Evolutionary conservation across 2,113 vertebrate species (phyloP), one percentile per base, ranked within the genome.

Genomic region (Girardinichthys multiradiatus): DNA sequence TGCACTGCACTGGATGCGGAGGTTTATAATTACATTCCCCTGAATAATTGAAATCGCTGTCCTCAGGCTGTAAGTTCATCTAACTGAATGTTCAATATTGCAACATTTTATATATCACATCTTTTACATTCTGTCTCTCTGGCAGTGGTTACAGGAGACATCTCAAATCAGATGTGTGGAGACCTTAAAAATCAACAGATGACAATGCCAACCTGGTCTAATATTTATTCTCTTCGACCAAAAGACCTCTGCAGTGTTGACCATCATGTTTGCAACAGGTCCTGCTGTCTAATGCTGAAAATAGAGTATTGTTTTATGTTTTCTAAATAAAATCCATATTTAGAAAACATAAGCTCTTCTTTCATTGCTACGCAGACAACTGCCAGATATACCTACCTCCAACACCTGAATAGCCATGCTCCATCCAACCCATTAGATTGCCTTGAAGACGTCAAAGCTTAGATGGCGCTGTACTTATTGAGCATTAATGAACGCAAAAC

Each of bases 41-140:
- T 93, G 89, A 93, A 93, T 94, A 93, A 92, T 92, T 91, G 84
- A 90, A 87, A 90, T 82, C 76, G 21, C 78, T 85, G 82, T 90
- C 88, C 89, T 87, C 76, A 0, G 75, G 90, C 87, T 86, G 48
- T 85, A 84, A 86, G 89, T 87, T 86, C 64, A 91, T 89, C 87
- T 81, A 77, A 79, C 80, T 51, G 57, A 81, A 82, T 86, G 89
- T 83, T 91, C 84, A 90, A 89, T 91, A 84, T 89, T 77, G 74
- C 81, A 89, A 82, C 85, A 87, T 89, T 88, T 89, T 79, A 88
- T 88, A 88, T 72, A 86, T 84, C 60, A 67, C 71, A 86, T 85
- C 85, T 92, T 89, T 74, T 64, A 86, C 77, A 77, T 24, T 62
- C 80, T 57, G 62, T 42, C 42, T 79, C 70, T 71, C 68, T 57